Base-by-base conservation (phyloP, 2,888 invertebrate species). In the Cephus spinipes region DNA sequence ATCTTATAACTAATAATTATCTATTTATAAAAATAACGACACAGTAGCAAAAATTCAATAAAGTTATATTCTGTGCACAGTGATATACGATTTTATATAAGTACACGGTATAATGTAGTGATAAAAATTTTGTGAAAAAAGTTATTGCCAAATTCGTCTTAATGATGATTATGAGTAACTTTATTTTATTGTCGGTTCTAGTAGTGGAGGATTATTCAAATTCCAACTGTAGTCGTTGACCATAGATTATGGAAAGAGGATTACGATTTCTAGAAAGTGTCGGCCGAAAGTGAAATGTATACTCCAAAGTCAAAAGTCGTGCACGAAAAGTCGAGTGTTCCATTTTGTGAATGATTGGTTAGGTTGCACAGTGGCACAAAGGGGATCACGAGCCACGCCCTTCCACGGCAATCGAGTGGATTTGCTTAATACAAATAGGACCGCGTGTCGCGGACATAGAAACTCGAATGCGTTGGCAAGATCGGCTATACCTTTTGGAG, bases 381-480 rank as follows among this genome's bases (percentile, higher is more conserved):
- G 77, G 82, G 78, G 80, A 40, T 81, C 86, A 88, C 86, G 86
- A 89, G 87, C 90, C 90, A 90, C 91, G 91, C 90, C 90, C 85
- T 84, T 85, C 82, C 83, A 86, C 86, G 85, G 83, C 87, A 86
- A 89, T 89, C 83, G 81, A 81, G 81, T 79, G 80, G 82, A 83
- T 85, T 83, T 82, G 73, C 79, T 75, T 84, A 74, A 83, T 84
- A 83, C 84, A 84, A 83, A 83, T 85, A 81, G 77, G 74, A 69
- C 71, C 36, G 76, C 73, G 69, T 77, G 77, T 77, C 40, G 73
- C 76, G 74, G 73, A 74, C 69, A 32, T 34, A 74, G 31, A 75
- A 69, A 30, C 71, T 71, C 12, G 6, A 31, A 33, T 71, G 40
- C 40, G 23, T 30, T 32, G 71, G 75, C 84, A 80, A 81, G 79